Base-by-base conservation (phyloP, 2,113 vertebrate species). In the Dendropsophus ebraccatus region DNA sequence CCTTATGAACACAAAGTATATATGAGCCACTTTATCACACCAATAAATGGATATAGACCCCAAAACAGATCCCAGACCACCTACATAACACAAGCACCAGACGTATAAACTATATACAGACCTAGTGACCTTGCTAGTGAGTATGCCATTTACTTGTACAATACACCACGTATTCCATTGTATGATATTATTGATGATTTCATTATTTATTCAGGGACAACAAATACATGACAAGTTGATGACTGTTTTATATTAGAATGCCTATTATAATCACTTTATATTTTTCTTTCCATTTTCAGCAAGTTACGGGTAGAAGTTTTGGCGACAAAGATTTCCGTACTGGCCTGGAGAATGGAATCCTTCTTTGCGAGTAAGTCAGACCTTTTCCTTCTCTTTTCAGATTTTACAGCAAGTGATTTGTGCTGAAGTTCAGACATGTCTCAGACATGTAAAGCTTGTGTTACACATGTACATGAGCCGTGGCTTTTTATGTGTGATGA, bases 291-390 rank as follows among this genome's bases (percentile, higher is more conserved):
- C 49, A 32, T 85, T 78, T n/a, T 11, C 52, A 86, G 84, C 84
- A 97, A 90, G 97, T 96, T 87, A 99, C 98, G 0, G 96, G 98
- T 88, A 93, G 96, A 92, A 95, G 93, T 90, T 98, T 98, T 87
- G 96, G 96, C 79, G 96, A 97, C 87, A 97, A 94, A 88, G 96
- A 98, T 88, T 98, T 99, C 91, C 93, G 96, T 88, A 94, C 94
- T 0, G 96, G 94, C 25, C 90, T 98, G 90, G 96, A 98, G 92
- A 97, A 97, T 2, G 98, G 98, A 84, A 96, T 98, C 88, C 94
- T 99, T 89, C 95, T 99, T 23, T 99, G 98, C 94, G 97, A 99
- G 98, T 99, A 93, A 98, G 98, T 97, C 50, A 92, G 81, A 75
- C 13, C 49, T 88, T 87, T 77, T 0, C 23, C 75, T 87, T 89